Evolutionary conservation across 2,888 invertebrate genomes (phyloP).

Genomic region (Blastobasis adustella): DNA sequence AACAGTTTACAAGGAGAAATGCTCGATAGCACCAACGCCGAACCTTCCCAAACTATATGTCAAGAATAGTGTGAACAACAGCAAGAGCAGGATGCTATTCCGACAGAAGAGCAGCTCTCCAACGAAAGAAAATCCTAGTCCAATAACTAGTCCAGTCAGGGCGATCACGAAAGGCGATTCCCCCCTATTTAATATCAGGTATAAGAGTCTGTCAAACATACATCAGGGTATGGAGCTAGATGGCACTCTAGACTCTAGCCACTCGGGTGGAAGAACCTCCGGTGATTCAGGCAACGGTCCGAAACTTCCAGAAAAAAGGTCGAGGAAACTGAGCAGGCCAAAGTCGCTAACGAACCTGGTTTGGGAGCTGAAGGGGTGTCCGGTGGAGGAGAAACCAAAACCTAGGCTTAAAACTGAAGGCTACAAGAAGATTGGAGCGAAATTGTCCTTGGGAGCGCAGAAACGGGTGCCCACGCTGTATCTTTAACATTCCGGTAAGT

Average conservation of each 20-base stretch:
- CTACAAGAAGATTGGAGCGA: constrained; percentile 69
- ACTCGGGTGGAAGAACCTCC: constrained; percentile 90
- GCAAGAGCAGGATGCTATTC: constrained; percentile 77
- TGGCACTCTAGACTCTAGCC: constrained; percentile 92
- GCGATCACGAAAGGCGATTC: constrained; percentile 80
- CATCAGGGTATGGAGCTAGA: constrained; percentile 84
- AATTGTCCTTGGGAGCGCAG: constrained; percentile 68
- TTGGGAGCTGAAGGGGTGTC: constrained; percentile 80
- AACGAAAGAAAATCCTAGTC: constrained; percentile 81
- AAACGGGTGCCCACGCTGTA: constrained; percentile 75
- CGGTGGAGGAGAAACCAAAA: constrained; percentile 58
- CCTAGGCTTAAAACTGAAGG: constrained; percentile 66
- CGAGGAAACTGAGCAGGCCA: constrained; percentile 86
- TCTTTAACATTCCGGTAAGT: constrained; percentile 63
- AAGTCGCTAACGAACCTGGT: constrained; percentile 91
- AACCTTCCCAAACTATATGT: constrained; percentile 85
- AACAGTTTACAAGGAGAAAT: constrained; percentile 74
- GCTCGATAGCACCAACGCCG: constrained; percentile 65
- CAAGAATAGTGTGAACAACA: constrained; percentile 81
- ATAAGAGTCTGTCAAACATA: constrained; percentile 81
- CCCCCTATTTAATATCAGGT: constrained; percentile 84
- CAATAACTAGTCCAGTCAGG: constrained; percentile 67
- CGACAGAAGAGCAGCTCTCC: constrained; percentile 83
- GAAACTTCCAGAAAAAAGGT: constrained; percentile 88
- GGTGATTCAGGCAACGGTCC: constrained; percentile 87